Evolutionary conservation across 2,113 vertebrate genomes (phyloP), one percentile per base, ranked within the genome.

Genomic region (Neoarius graeffei): DNA sequence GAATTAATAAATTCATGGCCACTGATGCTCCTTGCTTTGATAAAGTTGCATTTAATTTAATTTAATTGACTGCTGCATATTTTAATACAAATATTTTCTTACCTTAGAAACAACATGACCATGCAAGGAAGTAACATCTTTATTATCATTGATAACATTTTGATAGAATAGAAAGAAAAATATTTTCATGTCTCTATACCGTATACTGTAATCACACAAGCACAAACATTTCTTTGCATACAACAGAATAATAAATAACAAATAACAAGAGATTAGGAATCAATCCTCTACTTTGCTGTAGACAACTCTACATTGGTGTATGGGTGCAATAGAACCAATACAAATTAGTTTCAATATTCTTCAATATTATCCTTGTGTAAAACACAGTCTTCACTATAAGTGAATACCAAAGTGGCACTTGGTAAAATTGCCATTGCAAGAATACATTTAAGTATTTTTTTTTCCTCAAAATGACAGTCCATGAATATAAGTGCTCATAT

Each of bases 311-410:
- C 90, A 84, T 80, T 89, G 88, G 76, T 66, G 15, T 86, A 69
- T 81, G 79, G 87, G 79, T 86, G 83, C 81, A 90, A 57, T 27
- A 88, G 76, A 89, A 84, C 81, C 88, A 79, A 88, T 87, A 90
- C 84, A 89, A 48, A 80, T 84, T 69, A 69, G 77, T 87, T 85
- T 89, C 73, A 57, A 67, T 42, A 67, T 17, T 81, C 54, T 71
- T 88, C 71, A 87, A 57, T 79, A 84, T 73, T 35, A 77, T 85
- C 42, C 62, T 87, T 62, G 67, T 79, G 69, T 87, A 85, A 83
- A 86, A 66, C 76, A 88, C 64, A 92, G 89, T 93, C 92, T 93
- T 95, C 95, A 95, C 94, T 95, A 95, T 94, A 94, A 95, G 95
- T 96, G 95, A 96, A 95, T 95, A 95, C 95, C 92, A 91, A 91